Evolutionary conservation across 2,113 vertebrate genomes (phyloP).

Genomic region (Ellobius talpinus): DNA sequence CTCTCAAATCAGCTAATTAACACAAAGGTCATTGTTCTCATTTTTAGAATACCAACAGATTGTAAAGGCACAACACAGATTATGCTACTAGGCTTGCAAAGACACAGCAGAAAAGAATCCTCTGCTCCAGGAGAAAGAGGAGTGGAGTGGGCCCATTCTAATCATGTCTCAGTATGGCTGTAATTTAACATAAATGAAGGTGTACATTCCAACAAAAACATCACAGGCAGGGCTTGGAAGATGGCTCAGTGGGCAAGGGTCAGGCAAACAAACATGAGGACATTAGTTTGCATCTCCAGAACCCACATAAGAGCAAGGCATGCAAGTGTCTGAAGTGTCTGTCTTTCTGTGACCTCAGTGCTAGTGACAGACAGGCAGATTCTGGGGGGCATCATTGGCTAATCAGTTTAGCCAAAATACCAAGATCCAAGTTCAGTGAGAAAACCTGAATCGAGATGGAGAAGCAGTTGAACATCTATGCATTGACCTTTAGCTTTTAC

Average conservation of each 20-base stretch:
- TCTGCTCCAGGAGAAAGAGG: conserved; percentile 54
- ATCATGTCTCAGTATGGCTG: conserved; percentile 1
- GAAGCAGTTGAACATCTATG: background rate
- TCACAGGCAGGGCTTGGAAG: background rate
- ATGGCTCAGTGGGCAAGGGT: background rate
- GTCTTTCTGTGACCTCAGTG: background rate
- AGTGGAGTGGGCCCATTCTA: background rate
- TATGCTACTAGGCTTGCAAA: conserved; percentile 69
- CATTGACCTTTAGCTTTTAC: background rate
- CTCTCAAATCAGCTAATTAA: conserved; percentile 83
- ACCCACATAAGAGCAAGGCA: background rate
- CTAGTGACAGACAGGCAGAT: background rate
- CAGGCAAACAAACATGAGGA: background rate
- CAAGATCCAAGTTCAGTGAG: background rate
- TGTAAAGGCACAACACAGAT: conserved; percentile 79
- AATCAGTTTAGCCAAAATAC: background rate
- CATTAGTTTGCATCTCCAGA: background rate
- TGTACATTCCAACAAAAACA: background rate
- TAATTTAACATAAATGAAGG: conserved; percentile 53
- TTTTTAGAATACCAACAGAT: conserved; percentile 84
- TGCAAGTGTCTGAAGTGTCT: too few relatives aligned
- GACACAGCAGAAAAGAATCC: conserved; percentile 65
- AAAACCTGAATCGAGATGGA: background rate
- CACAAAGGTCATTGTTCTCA: conserved; percentile 84
- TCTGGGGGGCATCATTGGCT: background rate